Evolutionary conservation across 2,888 invertebrate genomes (phyloP).

Genomic region (Desoria tigrina): DNA sequence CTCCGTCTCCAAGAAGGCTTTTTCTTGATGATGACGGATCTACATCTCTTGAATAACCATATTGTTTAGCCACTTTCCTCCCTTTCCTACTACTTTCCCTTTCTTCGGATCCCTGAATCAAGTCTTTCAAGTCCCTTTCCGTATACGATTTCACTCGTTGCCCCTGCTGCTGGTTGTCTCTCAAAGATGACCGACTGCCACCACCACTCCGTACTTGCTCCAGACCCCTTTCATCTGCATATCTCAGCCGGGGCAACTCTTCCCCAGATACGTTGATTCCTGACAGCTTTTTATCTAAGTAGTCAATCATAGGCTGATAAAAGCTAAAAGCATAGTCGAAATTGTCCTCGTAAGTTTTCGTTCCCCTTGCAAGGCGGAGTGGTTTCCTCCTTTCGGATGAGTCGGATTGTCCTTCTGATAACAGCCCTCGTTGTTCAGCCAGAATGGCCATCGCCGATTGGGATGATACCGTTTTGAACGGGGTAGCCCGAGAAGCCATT

Average conservation of each 20-base stretch:
- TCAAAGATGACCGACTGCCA: slow-evolving; percentile 57
- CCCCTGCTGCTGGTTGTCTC: slow-evolving; percentile 62
- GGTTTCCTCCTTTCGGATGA: slow-evolving; percentile 14
- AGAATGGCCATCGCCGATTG: slow-evolving; percentile 48
- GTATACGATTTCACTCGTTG: slow-evolving; percentile 62
- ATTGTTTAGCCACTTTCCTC: slow-evolving; percentile 25
- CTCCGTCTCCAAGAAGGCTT: background rate
- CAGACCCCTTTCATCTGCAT: slow-evolving; percentile 70
- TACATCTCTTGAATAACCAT: slow-evolving; percentile 28
- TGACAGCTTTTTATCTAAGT: slow-evolving; percentile 67
- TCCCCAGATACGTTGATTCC: slow-evolving; percentile 20
- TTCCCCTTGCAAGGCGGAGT: slow-evolving; percentile 11
- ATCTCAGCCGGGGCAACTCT: slow-evolving; percentile 69
- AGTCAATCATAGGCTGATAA: slow-evolving; percentile 85
- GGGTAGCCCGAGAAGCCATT: slow-evolving; percentile 33
- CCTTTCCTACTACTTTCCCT: slow-evolving; percentile 62
- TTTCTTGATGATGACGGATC: slow-evolving; percentile 27
- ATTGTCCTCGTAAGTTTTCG: slow-evolving; percentile 69
- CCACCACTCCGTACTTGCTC: slow-evolving; percentile 56
- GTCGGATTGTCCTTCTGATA: slow-evolving; percentile 17
- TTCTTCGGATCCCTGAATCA: slow-evolving; percentile 68
- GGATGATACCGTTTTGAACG: slow-evolving; percentile 25
- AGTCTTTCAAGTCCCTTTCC: slow-evolving; percentile 66
- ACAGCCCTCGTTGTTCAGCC: slow-evolving; percentile 39
- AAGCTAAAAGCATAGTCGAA: slow-evolving; percentile 81